phyloP scores from a whole-genome alignment of 1,140 invertebrate genomes.

The Pararge aegeria region DNA sequence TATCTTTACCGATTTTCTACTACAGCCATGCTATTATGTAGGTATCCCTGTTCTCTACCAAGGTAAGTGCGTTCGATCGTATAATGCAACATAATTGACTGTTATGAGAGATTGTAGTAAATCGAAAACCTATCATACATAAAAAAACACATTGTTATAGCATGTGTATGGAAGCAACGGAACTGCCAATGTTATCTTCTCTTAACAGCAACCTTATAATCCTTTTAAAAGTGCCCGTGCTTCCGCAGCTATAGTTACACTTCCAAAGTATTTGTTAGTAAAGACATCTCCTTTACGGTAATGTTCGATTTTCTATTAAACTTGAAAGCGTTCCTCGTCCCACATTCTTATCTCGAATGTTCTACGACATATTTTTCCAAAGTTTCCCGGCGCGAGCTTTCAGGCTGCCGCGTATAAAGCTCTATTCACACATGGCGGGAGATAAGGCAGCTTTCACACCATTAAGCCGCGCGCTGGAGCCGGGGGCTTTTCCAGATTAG shows the following conservation, averaged over 20 bases:
- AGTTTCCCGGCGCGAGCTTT: constrained; percentile 77
- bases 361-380: constrained; percentile 78
- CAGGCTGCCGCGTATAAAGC: constrained; percentile 74
- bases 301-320: constrained; percentile 80
- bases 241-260: constrained; percentile 48
- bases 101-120: not conserved
- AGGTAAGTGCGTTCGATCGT: not conserved
- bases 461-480: constrained; percentile 76
- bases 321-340: constrained; percentile 74
- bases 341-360: constrained; percentile 77
- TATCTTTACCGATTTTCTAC: not conserved
- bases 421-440: constrained; percentile 78
- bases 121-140: not conserved
- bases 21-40: not conserved
- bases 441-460: constrained; percentile 79
- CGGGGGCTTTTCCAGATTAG: constrained; percentile 81
- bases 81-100: not conserved
- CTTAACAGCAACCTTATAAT: constrained; percentile 38
- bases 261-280: constrained; percentile 75
- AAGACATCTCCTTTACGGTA: constrained; percentile 77
- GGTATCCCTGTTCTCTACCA: not conserved
- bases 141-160: not conserved
- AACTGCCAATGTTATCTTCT: constrained; percentile 20
- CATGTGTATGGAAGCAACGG: constrained; percentile 9
- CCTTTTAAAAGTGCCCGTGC: constrained; percentile 41